Conservation (phyloP, 2,797 vertebrate species). For the Enteromius viviparus region DNA sequence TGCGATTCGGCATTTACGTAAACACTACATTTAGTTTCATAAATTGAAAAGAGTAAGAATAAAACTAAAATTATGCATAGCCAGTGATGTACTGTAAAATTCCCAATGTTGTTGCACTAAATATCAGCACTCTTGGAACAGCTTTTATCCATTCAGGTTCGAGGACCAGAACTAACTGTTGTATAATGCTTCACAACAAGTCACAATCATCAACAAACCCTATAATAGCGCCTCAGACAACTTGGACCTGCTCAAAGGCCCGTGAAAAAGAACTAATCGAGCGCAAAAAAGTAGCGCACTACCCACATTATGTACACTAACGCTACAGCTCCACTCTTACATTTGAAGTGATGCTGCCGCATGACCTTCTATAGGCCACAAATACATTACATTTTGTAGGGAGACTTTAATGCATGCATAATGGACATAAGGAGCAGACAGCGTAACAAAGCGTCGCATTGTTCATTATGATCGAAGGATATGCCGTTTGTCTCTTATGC, state of each 20-base stretch:
- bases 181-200: background rate
- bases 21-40: background rate
- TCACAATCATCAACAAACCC: background rate
- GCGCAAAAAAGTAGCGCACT: slow-evolving; percentile 28
- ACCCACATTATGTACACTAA: slow-evolving; percentile 21
- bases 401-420: background rate
- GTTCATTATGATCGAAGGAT: slow-evolving; percentile 31
- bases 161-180: background rate
- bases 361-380: slow-evolving; percentile 59
- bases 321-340: background rate
- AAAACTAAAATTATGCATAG: background rate
- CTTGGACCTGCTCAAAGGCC: background rate
- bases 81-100: background rate
- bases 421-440: background rate
- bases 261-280: background rate
- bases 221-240: slow-evolving; percentile 7
- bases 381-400: background rate
- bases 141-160: background rate
- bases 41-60: background rate
- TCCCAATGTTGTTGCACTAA: background rate
- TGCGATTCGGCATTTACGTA: background rate
- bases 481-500: slow-evolving; percentile 55
- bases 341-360: slow-evolving; percentile 29
- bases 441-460: slow-evolving; percentile 45
- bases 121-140: background rate